These are phyloP conservation scores for Limnephilus lunatus DNA, from an alignment of 2,888 invertebrate genomes.

Conservation along the genomic window DNA sequence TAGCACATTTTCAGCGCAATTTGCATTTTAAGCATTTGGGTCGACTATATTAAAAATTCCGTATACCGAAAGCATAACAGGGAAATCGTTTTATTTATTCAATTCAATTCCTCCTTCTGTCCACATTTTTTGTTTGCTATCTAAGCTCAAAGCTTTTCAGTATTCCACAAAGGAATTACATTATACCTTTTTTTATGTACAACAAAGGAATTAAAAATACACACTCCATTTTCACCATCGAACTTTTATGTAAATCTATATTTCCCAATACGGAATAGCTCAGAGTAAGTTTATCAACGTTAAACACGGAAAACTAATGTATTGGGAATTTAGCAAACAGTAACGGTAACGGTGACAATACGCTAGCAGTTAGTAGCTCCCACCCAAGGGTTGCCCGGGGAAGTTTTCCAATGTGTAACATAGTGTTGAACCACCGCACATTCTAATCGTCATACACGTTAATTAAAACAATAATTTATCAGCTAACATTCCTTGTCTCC, in stretches of 20 bases:
- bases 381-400: too few species aligned
- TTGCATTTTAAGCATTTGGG: background rate
- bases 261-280: background rate
- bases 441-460: slow-evolving; percentile 56
- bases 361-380: background rate
- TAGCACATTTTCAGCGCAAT: background rate
- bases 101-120: background rate
- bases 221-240: background rate
- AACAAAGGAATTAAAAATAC: background rate
- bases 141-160: background rate
- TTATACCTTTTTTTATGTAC: background rate
- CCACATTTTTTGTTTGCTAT: slow-evolving; percentile 4
- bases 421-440: slow-evolving; percentile 1
- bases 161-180: background rate
- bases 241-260: background rate
- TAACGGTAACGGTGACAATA: background rate
- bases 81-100: slow-evolving; percentile 23
- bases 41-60: background rate
- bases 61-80: background rate
- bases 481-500: slow-evolving; percentile 55
- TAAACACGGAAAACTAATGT: background rate
- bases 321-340: background rate
- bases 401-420: slow-evolving; percentile 23
- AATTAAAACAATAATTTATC: slow-evolving; percentile 64
- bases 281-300: background rate